Percentiles rank a stretch among this genome's conserved stretches.
phyloP scores from a whole-genome alignment of 1,140 invertebrate species.

The Chrysopa pallens region DNA sequence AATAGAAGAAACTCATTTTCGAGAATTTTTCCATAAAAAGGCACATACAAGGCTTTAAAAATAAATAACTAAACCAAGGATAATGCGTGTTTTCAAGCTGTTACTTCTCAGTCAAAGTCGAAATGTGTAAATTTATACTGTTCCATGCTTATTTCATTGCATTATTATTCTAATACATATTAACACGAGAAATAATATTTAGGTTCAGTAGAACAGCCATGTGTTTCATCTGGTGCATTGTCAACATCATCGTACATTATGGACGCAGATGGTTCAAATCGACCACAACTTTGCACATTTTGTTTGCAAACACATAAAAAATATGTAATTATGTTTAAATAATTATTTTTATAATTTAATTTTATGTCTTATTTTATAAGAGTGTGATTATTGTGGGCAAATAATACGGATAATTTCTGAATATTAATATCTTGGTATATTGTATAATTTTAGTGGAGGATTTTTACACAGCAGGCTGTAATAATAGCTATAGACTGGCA shows the following conservation, averaged over 20 bases:
- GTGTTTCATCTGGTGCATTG: conserved; percentile 8
- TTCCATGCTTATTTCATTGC: conserved; percentile 1
- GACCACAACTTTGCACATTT: conserved; percentile 19
- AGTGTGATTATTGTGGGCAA: too few relatives aligned
- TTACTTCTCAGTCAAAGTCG: background rate
- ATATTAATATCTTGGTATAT: too few relatives aligned
- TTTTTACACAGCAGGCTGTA: too few relatives aligned
- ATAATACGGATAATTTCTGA: too few relatives aligned
- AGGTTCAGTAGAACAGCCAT: conserved; percentile 19
- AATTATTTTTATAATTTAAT: too few relatives aligned
- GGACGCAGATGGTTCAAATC: conserved; percentile 8
- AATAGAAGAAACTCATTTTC: too few relatives aligned
- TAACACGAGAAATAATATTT: conserved; percentile 1
- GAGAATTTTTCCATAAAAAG: background rate
- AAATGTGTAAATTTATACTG: background rate
- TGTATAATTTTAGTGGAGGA: too few relatives aligned
- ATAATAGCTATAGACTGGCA: too few relatives aligned
- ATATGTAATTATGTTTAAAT: background rate
- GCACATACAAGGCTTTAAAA: background rate
- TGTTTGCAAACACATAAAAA: conserved; percentile 19
- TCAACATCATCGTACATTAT: conserved; percentile 7
- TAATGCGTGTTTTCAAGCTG: background rate
- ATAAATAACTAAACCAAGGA: background rate
- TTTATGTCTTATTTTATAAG: too few relatives aligned
- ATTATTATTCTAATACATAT: background rate